Evolutionary conservation across 2,113 vertebrate species (phyloP).

Genomic region (Eupsittula cactorum): DNA sequence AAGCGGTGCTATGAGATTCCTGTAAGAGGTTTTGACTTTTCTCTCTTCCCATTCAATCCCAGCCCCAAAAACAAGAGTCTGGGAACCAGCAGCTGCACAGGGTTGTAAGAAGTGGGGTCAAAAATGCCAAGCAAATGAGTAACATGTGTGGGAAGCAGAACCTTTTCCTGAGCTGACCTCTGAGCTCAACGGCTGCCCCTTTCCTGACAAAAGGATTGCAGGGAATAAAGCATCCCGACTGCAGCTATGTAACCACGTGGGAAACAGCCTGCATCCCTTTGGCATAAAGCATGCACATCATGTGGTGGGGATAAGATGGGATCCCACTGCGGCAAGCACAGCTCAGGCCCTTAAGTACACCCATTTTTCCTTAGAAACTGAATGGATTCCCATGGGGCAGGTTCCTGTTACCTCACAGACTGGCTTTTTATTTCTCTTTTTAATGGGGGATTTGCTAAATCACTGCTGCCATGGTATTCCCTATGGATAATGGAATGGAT

Average conservation of each 20-base stretch:
- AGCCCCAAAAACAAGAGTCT: not conserved
- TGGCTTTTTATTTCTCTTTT: too few relatives aligned
- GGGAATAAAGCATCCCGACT: not conserved
- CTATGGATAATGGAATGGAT: not conserved
- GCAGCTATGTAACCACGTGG: fast-evolving
- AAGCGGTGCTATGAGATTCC: not conserved
- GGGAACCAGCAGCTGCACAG: not conserved
- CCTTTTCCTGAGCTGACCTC: conserved; percentile 17
- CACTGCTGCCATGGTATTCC: not conserved
- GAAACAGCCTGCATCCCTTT: not conserved
- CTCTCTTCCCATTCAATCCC: not conserved
- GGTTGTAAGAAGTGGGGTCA: not conserved
- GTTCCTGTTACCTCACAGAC: not conserved
- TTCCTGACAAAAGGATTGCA: not conserved
- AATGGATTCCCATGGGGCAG: not conserved
- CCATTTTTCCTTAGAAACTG: not conserved
- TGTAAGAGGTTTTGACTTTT: not conserved
- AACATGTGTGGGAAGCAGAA: not conserved
- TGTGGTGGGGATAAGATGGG: fast-evolving
- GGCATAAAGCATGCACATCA: fast-evolving
- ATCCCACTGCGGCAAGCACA: not conserved
- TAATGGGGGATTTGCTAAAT: not conserved
- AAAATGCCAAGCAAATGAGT: conserved; percentile 32
- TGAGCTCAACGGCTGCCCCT: not conserved
- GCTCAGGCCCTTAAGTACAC: not conserved